Base-by-base conservation (phyloP, 92 coral and sea anemone species). In the Porites divaricata region DNA sequence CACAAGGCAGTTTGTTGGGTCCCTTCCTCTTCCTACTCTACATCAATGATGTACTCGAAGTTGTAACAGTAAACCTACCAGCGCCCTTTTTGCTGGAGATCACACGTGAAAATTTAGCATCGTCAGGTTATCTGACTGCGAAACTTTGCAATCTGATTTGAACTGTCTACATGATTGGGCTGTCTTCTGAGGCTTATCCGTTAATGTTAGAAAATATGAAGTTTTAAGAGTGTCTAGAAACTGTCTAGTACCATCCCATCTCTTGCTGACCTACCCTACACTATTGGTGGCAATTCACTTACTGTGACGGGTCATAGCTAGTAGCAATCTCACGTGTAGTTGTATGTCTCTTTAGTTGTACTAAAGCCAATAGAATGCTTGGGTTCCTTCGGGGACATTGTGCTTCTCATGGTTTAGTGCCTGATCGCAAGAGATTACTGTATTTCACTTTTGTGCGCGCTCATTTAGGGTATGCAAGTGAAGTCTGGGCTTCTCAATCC, bases 341-440 rank as follows among this genome's bases (percentile, higher is more conserved):
- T 15, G 20, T 69, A 83, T 58, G 78, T 84, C 70, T 64, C 75
- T 12, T 14, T 62, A 58, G 67, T 89, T n/a, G 83, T 84, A 41
- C 88, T 15, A 89, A 76, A 71, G 88, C 92, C 79, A 86, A 79
- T 65, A 49, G 70, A 20, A 79, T 67, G 88, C 79, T 71, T 54
- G 62, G 85, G 61, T 78, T 86, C 57, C 72, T 86, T 24, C 65
- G 83, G 22, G n/a, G 72, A 0, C 35, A 83, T 59, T 35, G 68
- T 24, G 17, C 16, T 61, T 15, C 65, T 9, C 65, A 61, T 4
- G 4, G 45, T 35, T 35, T 35, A 5, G 45, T 5, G 14, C 12
- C 59, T 54, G 59, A 54, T 11, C 5, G 59, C 17, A 54, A 12
- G 16, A 54, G 1, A 15, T 54, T 54, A 2, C 59, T 54, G 12